Evolutionary conservation across 64 coral and sea anemone genomes (phyloP).

Genomic region (Trachythela sp.): DNA sequence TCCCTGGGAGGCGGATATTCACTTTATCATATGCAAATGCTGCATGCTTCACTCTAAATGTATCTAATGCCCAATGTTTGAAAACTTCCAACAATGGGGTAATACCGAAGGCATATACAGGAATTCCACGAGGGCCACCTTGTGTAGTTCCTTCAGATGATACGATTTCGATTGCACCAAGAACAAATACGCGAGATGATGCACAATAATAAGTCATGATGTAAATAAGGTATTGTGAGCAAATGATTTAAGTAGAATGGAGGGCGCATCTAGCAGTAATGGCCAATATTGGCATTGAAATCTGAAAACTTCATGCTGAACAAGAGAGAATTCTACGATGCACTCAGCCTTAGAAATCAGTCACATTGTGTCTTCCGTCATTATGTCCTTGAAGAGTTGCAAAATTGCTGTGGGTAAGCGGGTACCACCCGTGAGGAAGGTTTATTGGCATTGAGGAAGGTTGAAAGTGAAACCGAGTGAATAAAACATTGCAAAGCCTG

Average conservation of each 20-base stretch:
- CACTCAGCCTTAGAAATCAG: conserved; percentile 49
- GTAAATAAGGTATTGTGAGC: too few species aligned
- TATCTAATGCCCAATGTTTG: conserved; percentile 31
- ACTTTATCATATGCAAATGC: conserved; percentile 57
- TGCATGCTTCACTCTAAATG: conserved; percentile 44
- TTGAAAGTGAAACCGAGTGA: too few species aligned
- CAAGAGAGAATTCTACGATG: conserved; percentile 60
- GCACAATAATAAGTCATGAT: conserved; percentile 35
- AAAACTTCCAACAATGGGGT: conserved; percentile 42
- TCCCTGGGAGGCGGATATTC: too few species aligned
- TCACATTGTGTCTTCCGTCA: conserved; percentile 39
- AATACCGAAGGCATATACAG: conserved; percentile 42
- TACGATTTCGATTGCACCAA: conserved; percentile 44
- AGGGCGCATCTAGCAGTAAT: conserved; percentile 34
- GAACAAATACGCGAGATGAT: too few species aligned
- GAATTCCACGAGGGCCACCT: conserved; percentile 49
- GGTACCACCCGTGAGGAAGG: too few species aligned
- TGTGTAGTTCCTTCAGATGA: conserved; percentile 51
- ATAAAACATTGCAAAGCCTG: too few species aligned
- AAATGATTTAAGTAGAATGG: conserved; percentile 39
- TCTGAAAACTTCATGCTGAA: conserved; percentile 55
- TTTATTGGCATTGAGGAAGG: too few species aligned
- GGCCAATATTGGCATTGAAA: conserved; percentile 19
- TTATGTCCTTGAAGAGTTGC: too few species aligned
- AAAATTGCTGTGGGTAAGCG: too few species aligned